Conservation (phyloP, 2,113 vertebrate genomes). For the Glaucidium brasilianum region DNA sequence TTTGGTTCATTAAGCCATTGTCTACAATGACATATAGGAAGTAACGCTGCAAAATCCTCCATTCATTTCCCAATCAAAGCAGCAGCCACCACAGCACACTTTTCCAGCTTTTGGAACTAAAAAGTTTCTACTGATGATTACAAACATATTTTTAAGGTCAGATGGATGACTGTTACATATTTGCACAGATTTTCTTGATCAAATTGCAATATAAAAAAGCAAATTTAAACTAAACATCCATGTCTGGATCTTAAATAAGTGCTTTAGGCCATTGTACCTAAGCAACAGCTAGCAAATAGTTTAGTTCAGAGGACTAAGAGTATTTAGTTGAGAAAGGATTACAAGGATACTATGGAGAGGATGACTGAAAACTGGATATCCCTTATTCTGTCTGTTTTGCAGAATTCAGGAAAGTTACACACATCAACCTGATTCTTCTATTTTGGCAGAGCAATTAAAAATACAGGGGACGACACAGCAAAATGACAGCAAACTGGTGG, state of each 20-base stretch:
- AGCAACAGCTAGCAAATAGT: neutral
- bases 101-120: neutral
- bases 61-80: neutral
- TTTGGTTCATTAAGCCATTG: neutral
- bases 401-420: neutral
- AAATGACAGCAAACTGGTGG: neutral
- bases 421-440: neutral
- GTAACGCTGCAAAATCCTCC: neutral
- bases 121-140: neutral
- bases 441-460: neutral
- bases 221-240: neutral
- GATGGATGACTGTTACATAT: neutral
- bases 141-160: neutral
- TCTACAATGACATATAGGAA: neutral
- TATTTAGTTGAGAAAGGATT: neutral
- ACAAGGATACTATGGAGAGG: neutral
- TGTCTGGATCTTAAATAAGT: neutral
- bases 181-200: neutral
- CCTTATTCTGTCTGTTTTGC: neutral
- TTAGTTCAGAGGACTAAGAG: neutral
- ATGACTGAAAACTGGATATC: neutral
- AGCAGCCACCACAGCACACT: neutral
- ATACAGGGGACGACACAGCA: fast-evolving
- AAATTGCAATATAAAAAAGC: neutral
- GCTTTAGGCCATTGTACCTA: neutral